A percentile compares a stretch with the other conserved stretches of the same genome.
Evolutionary conservation across 2,888 invertebrate genomes (phyloP).

Genomic region (Dichetophora obliterata): DNA sequence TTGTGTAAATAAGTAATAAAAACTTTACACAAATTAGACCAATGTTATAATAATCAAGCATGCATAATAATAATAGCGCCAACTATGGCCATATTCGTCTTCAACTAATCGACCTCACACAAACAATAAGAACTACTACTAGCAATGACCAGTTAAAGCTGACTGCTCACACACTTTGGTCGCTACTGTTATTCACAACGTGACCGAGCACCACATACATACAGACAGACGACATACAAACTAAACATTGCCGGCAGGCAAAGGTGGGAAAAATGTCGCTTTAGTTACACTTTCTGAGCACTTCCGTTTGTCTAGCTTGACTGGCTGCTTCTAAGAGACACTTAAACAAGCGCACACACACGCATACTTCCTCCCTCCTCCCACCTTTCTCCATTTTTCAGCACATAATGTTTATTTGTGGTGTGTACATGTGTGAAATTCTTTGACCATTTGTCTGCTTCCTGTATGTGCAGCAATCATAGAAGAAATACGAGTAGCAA

Average conservation of each 20-base stretch:
- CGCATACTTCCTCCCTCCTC: no score
- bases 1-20: not conserved
- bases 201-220: not conserved
- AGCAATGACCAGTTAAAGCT: not conserved
- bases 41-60: not conserved
- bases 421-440: not conserved
- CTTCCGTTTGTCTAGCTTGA: conserved; percentile 19
- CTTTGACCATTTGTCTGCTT: conserved; percentile 10
- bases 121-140: no score
- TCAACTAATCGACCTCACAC: no score
- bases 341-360: no score
- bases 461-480: not conserved
- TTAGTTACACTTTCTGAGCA: conserved; percentile 14
- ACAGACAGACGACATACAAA: not conserved
- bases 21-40: not conserved
- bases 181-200: not conserved
- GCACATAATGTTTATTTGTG: not conserved
- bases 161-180: not conserved
- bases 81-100: no score
- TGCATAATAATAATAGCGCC: no score
- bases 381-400: no score
- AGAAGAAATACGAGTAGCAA: not conserved
- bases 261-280: conserved; percentile 33
- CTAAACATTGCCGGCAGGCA: not conserved
- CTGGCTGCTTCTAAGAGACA: not conserved